These are phyloP conservation scores for Aricia artaxerxes DNA, from an alignment of 2,888 invertebrate species.

Conservation along the genomic window DNA sequence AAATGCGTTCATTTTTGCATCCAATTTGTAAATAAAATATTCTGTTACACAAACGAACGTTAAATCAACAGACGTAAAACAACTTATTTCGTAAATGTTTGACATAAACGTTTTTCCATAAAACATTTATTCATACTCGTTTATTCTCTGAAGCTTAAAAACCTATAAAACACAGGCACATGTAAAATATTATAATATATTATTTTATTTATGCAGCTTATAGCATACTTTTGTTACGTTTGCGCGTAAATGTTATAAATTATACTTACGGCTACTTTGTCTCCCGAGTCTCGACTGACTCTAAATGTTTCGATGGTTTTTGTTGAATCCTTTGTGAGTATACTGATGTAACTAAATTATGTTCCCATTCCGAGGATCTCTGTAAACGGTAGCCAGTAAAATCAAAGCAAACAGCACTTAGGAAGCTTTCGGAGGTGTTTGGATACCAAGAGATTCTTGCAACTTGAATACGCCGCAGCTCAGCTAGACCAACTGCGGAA, in stretches of 20 bases:
- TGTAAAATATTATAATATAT: not conserved
- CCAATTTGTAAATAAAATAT: constrained; percentile 1
- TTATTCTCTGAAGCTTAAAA: constrained; percentile 2
- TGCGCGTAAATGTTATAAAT: not conserved
- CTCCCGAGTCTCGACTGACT: not conserved
- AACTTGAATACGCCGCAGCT: constrained; percentile 21
- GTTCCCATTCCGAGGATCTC: not conserved
- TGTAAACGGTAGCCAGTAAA: constrained; percentile 12
- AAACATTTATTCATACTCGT: constrained; percentile 13
- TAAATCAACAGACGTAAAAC: constrained; percentile 19
- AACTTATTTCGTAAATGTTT: not conserved
- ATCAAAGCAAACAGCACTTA: constrained; percentile 34
- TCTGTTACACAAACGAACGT: not conserved
- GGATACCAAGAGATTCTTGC: constrained; percentile 26
- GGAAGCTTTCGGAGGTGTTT: constrained; percentile 30
- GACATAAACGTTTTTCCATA: constrained; percentile 18
- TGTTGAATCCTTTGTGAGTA: not conserved
- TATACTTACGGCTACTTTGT: not conserved
- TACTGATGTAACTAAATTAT: not conserved
- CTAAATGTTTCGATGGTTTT: not conserved
- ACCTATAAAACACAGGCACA: not conserved
- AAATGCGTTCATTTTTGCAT: constrained; percentile 24
- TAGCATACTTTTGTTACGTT: not conserved
- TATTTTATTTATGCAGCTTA: not conserved
- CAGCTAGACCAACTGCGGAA: constrained; percentile 28